A percentile compares a stretch with the other conserved stretches of the same genome.
phyloP scores from a whole-genome alignment of 2,888 invertebrate genomes.

The Cistogaster globosa region DNA sequence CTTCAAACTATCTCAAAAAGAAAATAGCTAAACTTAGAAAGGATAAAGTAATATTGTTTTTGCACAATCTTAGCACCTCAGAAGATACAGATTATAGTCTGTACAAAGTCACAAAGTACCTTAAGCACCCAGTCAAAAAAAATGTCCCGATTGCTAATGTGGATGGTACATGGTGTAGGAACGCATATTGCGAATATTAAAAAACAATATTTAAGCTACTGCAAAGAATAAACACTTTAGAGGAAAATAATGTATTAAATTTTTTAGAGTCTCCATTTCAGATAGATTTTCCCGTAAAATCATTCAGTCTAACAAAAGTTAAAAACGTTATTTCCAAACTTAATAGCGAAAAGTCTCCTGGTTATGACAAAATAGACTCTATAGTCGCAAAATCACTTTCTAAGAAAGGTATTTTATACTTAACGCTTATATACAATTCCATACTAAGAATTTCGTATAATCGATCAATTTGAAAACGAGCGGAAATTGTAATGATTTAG shows the following conservation, averaged over 20 bases:
- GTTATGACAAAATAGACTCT: too few species aligned
- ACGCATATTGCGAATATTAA: not conserved
- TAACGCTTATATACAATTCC: too few species aligned
- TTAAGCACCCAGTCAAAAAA: constrained; percentile 10
- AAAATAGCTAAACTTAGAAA: not conserved
- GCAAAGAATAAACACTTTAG: too few species aligned
- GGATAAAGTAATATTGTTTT: not conserved
- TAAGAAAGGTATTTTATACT: too few species aligned
- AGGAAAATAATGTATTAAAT: too few species aligned
- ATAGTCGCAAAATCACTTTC: too few species aligned
- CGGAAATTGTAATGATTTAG: too few species aligned
- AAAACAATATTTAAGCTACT: not conserved
- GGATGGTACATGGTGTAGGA: constrained; percentile 17
- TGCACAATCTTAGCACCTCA: not conserved
- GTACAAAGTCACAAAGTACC: constrained; percentile 6
- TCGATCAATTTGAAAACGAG: too few species aligned
- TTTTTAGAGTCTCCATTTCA: constrained; percentile 4
- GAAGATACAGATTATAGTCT: not conserved
- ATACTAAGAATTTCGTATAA: too few species aligned
- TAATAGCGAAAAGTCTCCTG: too few species aligned
- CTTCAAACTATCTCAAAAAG: not conserved
- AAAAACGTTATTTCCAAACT: too few species aligned
- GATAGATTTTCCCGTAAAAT: not conserved
- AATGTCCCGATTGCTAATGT: not conserved
- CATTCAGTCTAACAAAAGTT: too few species aligned